These are phyloP conservation scores for Falco novaeseelandiae DNA, from an alignment of 2,797 vertebrate species.

Conservation along the genomic window DNA sequence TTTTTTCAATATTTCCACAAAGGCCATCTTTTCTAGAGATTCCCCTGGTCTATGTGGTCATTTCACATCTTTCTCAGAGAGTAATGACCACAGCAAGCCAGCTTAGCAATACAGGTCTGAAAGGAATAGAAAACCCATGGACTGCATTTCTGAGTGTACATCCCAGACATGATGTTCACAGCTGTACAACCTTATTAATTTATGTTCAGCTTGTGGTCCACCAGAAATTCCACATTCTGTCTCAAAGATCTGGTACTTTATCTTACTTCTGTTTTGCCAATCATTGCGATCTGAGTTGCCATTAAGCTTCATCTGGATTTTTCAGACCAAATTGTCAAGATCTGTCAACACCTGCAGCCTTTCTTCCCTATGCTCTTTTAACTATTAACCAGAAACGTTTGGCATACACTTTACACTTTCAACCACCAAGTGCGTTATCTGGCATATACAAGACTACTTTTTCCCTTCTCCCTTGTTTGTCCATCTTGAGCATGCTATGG, in stretches of 20 bases:
- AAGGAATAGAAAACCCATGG: background rate
- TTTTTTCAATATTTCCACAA: background rate
- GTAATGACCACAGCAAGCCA: background rate
- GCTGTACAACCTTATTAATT: background rate
- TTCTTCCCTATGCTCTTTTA: background rate
- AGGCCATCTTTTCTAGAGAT: background rate
- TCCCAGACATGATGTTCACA: background rate
- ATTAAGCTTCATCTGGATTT: background rate
- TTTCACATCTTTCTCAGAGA: background rate
- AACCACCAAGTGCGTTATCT: background rate
- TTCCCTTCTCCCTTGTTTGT: background rate
- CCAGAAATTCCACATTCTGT: background rate
- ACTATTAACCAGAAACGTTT: background rate
- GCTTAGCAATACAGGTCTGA: background rate
- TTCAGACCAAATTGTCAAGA: background rate
- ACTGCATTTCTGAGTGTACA: background rate
- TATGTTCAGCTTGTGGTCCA: background rate
- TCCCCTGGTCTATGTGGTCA: background rate
- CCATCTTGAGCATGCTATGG: background rate
- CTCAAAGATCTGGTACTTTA: background rate
- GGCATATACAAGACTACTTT: background rate
- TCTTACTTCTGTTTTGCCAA: background rate
- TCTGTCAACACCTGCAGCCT: background rate
- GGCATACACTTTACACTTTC: background rate
- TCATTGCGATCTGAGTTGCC: background rate